Evolutionary conservation across 2,113 vertebrate species (phyloP).

Genomic region (Macrotus californicus): DNA sequence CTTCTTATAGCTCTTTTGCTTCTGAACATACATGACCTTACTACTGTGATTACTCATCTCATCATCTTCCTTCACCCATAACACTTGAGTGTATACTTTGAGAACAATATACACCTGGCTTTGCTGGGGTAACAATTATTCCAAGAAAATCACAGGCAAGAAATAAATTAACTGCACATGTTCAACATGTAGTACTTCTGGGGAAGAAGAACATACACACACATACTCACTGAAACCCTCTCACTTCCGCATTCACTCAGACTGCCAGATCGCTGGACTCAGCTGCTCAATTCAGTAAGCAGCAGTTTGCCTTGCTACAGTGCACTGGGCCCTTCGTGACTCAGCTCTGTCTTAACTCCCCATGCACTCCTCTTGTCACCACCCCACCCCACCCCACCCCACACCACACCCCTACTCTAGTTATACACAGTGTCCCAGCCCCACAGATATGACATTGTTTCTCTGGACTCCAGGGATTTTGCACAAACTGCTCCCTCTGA

Average conservation of each 20-base stretch:
- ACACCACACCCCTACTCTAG: neutral
- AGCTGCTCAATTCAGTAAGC: neutral
- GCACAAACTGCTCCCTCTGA: neutral
- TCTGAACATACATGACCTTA: neutral
- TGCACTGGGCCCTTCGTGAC: neutral
- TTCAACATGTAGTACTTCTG: neutral
- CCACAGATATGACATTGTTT: neutral
- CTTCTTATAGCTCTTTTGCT: neutral
- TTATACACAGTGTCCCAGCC: neutral
- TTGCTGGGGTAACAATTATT: neutral
- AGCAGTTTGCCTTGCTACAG: neutral
- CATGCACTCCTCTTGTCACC: neutral
- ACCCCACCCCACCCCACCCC: no score
- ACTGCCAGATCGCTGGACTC: neutral
- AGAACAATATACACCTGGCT: neutral
- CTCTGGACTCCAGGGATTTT: neutral
- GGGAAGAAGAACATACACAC: neutral
- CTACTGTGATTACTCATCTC: neutral
- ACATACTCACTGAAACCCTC: no score
- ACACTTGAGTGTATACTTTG: neutral
- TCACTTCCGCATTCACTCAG: neutral
- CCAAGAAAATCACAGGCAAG: neutral
- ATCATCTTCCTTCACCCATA: neutral
- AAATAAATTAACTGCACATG: neutral
- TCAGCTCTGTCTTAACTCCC: neutral